These are phyloP conservation scores for Periparus ater DNA, from an alignment of 2,797 vertebrate species.

Conservation along the genomic window DNA sequence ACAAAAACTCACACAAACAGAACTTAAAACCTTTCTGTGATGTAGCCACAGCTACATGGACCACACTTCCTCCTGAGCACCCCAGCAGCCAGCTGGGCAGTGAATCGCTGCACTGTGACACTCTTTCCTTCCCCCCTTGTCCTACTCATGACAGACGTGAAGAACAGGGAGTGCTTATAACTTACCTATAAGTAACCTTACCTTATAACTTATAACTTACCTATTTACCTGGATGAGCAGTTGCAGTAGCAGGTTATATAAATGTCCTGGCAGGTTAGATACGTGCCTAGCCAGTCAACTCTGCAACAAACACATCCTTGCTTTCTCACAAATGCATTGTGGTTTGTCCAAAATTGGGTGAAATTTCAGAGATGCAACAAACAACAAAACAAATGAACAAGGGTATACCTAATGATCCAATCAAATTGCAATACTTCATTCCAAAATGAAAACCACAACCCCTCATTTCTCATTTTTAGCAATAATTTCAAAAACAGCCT, in stretches of 20 bases:
- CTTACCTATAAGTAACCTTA: too few species aligned
- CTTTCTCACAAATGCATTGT: neutral
- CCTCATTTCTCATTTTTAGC: neutral
- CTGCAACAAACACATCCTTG: neutral
- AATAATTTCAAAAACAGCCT: neutral
- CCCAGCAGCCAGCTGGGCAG: neutral
- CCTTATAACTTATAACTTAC: neutral
- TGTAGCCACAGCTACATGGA: neutral
- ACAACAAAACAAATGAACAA: neutral
- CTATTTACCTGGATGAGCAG: neutral
- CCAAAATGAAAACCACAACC: neutral
- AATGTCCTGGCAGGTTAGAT: neutral
- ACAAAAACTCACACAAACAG: neutral
- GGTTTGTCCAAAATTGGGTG: neutral
- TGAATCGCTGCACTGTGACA: neutral
- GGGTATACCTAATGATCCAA: too few species aligned
- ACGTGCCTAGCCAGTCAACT: neutral
- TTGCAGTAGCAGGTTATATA: neutral
- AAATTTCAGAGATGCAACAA: neutral
- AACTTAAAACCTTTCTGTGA: neutral
- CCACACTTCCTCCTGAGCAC: neutral
- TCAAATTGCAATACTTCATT: neutral
- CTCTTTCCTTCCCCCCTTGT: neutral
- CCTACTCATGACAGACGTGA: fast-evolving
- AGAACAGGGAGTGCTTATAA: neutral